Evolutionary conservation across 2,113 vertebrate species (phyloP), one percentile per base, ranked within the genome.

Genomic region (Laticauda colubrina): DNA sequence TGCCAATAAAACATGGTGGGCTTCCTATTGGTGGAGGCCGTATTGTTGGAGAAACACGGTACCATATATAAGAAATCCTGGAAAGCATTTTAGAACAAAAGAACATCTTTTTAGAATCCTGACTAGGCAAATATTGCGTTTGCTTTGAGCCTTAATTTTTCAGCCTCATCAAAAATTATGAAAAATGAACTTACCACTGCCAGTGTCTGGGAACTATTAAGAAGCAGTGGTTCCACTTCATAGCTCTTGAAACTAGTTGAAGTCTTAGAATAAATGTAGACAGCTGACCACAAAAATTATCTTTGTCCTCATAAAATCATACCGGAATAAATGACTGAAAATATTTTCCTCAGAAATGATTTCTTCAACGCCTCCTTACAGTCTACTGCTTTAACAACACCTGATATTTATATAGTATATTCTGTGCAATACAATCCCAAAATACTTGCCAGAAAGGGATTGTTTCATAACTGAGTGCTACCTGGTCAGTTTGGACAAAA

Each of bases 151-250:
- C 29, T 21, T 48, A 39, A 69, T 39, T 93, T 94, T 54, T 93
- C 95, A 94, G 12, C 43, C 89, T 85, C 90, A 92, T 90, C 92
- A 96, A 96, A 96, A 93, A 3, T 91, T 92, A 55, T 87, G 94
- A 94, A 96, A 89, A 96, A 95, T 96, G 95, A 96, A 75, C 59
- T 64, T 94, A 93, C 89, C 91, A 45, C 93, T 96, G 93, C 93
- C 94, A 96, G 96, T 61, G 95, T 94, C 94, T 96, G 97, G 95
- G 93, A 96, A 95, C 39, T 96, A 97, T 97, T 96, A 98, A 94
- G 96, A 93, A 96, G 89, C 95, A 96, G 93, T 94, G 95, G 94
- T 96, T 96, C 94, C 95, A 87, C 95, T 97, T 94, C 93, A 94
- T 93, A 95, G 95, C 94, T 94, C 94, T 93, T 34, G 94, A 92